Base-by-base conservation (phyloP, 2,888 invertebrate species). In the Epinotia nisella region DNA sequence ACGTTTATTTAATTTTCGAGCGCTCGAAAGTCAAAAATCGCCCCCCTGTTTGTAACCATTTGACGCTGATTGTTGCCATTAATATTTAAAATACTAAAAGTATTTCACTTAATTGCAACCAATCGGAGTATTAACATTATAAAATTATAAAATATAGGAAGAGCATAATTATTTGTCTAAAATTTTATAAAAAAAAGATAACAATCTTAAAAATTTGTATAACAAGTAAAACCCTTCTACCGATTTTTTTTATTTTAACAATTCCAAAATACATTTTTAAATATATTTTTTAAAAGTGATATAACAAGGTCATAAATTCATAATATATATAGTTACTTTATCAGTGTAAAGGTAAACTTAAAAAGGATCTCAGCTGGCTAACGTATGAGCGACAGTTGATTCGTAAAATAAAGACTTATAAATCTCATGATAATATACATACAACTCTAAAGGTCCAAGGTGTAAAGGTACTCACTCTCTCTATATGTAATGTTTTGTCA, bases 221-320 rank as follows among this genome's bases (percentile, higher is more conserved):
- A 67, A 39, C 53, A 55, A 58, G 29, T 53, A 45, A 58, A 67
- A 67, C 41, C 71, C 67, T 41, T 35, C 45, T 45, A 71, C 71
- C 67, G 35, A 67, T 51, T 58, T 39, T 35, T 39, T 56, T 66
- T 41, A 19, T 39, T 56, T 66, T 41, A 19, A 35, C n/a, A n/a
- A n/a, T n/a, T n/a, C n/a, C n/a, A n/a, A n/a, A n/a, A n/a, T n/a
- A n/a, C n/a, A n/a, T n/a, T 39, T 56, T 66, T 41, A 19, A 35
- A 35, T 55, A 19, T 35, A 17, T 41, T 55, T 3, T 39, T n/a
- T n/a, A n/a, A 17, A 66, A 15, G 4, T 1, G 17, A 39, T 39
- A 66, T 35, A 66, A 21, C 19, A 15, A 3, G 17, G 55, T 56
- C 39, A 41, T 24, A 21, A 39, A 21, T 41, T 65, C 24, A n/a